These are phyloP conservation scores for Cololabis saira DNA, from an alignment of 2,113 vertebrate species.

Conservation along the genomic window DNA sequence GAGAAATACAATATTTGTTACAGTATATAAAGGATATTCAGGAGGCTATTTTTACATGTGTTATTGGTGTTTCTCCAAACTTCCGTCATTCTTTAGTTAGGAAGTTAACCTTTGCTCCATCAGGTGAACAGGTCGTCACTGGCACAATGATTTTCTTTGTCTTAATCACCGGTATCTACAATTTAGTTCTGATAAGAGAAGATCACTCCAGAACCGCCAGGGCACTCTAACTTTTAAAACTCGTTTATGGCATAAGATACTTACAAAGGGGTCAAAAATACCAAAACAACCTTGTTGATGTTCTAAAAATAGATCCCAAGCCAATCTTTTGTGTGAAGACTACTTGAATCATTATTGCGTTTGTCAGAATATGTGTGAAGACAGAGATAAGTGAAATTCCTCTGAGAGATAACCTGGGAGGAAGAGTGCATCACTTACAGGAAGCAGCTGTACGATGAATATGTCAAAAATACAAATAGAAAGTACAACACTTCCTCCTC, in stretches of 20 bases:
- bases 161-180: constrained; percentile 26
- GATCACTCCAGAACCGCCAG: constrained; percentile 32
- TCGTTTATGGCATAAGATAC: constrained; percentile 49
- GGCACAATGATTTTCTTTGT: constrained; percentile 35
- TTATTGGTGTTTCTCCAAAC: constrained; percentile 16
- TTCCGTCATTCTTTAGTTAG: constrained; percentile 52
- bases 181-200: constrained; percentile 50
- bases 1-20: not conserved
- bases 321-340: not conserved
- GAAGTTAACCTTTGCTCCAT: constrained; percentile 65
- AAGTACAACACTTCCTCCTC: not conserved
- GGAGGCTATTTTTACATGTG: not conserved
- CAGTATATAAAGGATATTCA: constrained; percentile 2
- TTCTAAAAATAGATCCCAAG: constrained; percentile 20
- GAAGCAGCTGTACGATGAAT: not conserved
- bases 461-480: constrained; percentile 6
- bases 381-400: constrained; percentile 67
- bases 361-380: constrained; percentile 37
- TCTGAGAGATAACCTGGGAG: constrained; percentile 49
- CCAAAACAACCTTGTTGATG: constrained; percentile 24
- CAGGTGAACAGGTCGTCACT: constrained; percentile 10
- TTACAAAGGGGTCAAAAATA: constrained; percentile 11
- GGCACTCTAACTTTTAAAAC: constrained; percentile 1
- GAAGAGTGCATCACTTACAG: constrained; percentile 16
- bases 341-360: constrained; percentile 5